These are phyloP conservation scores for Brotula barbata DNA, from an alignment of 2,797 vertebrate species.

Conservation along the genomic window DNA sequence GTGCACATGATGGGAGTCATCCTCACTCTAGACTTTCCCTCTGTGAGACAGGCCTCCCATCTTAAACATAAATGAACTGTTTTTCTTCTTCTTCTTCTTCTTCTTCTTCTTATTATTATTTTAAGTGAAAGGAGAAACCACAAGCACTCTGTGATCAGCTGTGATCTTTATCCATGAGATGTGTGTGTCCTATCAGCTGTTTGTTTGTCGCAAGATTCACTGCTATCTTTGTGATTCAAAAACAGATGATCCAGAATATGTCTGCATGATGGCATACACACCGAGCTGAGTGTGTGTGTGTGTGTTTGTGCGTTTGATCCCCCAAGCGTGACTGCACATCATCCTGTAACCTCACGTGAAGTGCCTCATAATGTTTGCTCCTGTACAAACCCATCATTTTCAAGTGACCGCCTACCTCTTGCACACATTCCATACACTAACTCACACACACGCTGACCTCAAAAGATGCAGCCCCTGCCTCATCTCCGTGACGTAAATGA, in stretches of 20 bases:
- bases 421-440: neutral
- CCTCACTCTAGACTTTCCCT: neutral
- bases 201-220: too few species aligned
- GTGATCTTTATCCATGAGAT: too few species aligned
- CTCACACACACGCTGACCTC: too few species aligned
- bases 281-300: conserved; percentile 13
- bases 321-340: conserved; percentile 22
- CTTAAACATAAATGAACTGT: too few species aligned
- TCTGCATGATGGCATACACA: too few species aligned
- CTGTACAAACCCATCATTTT: conserved; percentile 1
- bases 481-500: conserved; percentile 31
- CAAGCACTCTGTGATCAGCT: too few species aligned
- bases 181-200: too few species aligned
- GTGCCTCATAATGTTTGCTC: neutral
- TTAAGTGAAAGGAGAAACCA: too few species aligned
- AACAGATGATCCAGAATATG: too few species aligned
- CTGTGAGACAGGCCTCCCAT: too few species aligned
- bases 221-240: too few species aligned
- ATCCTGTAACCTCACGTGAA: conserved; percentile 20
- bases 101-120: too few species aligned
- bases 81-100: conserved; percentile 22
- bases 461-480: neutral
- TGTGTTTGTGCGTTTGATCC: conserved; percentile 23
- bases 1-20: conserved; percentile 5
- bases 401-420: neutral